Evolutionary conservation across 2,888 invertebrate genomes (phyloP).

Genomic region (Aleiodes alternator): DNA sequence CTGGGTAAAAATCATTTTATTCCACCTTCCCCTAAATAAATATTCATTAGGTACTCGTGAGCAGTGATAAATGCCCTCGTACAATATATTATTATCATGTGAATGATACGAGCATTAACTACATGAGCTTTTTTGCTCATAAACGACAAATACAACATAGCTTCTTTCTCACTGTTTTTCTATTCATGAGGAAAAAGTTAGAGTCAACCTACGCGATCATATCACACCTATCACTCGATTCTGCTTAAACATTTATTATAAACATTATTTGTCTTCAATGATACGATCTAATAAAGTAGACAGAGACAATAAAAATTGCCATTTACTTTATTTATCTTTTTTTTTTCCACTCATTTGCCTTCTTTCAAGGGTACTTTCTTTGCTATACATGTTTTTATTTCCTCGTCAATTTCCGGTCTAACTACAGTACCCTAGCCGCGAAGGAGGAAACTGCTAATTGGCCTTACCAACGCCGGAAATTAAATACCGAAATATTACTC

Average conservation of each 20-base stretch:
- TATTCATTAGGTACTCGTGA: slow-evolving; percentile 1
- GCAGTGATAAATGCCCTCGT: slow-evolving; percentile 5
- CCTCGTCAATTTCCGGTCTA: slow-evolving; percentile 50
- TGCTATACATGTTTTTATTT: slow-evolving; percentile 42
- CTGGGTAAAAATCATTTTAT: too few species aligned
- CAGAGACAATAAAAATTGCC: too few species aligned
- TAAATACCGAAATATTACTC: slow-evolving; percentile 43
- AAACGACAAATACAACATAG: slow-evolving; percentile 41
- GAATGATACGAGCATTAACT: not conserved
- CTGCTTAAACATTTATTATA: not conserved
- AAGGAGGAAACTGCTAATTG: slow-evolving; percentile 52
- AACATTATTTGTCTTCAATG: not conserved
- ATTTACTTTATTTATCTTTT: slow-evolving; percentile 5
- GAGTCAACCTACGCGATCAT: slow-evolving; percentile 39
- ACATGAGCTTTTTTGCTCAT: slow-evolving; percentile 51
- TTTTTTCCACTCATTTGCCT: slow-evolving; percentile 32
- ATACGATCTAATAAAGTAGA: not conserved
- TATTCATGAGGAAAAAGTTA: slow-evolving; percentile 39
- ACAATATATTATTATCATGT: slow-evolving; percentile 20
- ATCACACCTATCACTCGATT: slow-evolving; percentile 15
- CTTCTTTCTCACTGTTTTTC: not conserved
- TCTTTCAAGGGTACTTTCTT: slow-evolving; percentile 27
- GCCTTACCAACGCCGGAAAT: slow-evolving; percentile 49
- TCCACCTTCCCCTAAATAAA: too few species aligned
- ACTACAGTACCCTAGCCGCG: slow-evolving; percentile 33